Base-by-base conservation (phyloP, 2,113 vertebrate species). In the Leptobrachium leishanense region DNA sequence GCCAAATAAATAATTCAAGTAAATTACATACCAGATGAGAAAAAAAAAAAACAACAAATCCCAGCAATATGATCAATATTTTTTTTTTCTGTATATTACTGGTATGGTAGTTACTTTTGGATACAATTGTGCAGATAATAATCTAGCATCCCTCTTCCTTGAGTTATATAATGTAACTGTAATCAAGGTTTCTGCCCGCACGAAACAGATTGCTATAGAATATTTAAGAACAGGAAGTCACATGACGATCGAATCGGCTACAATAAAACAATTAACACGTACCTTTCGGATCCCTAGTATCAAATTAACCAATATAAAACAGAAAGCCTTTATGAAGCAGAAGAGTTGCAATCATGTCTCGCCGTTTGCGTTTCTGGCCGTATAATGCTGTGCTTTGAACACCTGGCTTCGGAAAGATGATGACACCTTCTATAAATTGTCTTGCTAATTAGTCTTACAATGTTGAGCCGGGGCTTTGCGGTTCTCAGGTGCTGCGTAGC, bases 351-450 rank as follows among this genome's bases (percentile, higher is more conserved):
- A 13, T 57, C 44, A 67, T 68, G 55, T 42, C 68, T 54, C 11
- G 41, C 44, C 12, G 43, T 41, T 7, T 44, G 70, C 41, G 20
- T 64, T 55, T 43, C 46, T 81, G 20, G 7, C 41, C 55, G 15
- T 12, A 65, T n/a, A 42, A 12, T 42, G 8, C 44, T 41, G 40
- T 54, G 71, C 70, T 42, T 66, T 68, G 54, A 62, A 42, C 78
- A 81, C 78, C 78, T 81, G 78, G 42, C 78, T 81, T 57, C 41
- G 9, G 65, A 81, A 64, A 68, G 78, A 81, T 81, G 78, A 81
- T 81, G 78, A 81, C 71, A 81, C 72, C 55, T 74, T 74, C 71
- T 74, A 80, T 74, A 80, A 80, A 80, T 80, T 59, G 71, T 68
- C 78, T 59, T 20, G 2, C 78, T 81, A 74, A 81, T 81, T 81